Base-by-base conservation (phyloP, 2,113 vertebrate genomes). In the Equus przewalskii region DNA sequence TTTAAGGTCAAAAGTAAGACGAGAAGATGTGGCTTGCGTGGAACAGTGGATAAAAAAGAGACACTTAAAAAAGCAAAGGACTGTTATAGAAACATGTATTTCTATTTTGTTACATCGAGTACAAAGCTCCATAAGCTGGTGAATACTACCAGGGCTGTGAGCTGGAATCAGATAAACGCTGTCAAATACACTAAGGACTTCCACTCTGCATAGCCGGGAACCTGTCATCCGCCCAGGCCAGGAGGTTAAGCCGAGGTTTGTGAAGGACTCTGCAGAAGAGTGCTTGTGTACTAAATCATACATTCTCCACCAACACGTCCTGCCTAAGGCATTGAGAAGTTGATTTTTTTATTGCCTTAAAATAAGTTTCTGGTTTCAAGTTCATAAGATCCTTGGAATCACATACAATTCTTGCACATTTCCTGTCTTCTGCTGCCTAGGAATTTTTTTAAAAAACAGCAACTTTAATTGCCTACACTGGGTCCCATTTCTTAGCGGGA, bases 1-100 rank as follows among this genome's bases (percentile, higher is more conserved):
- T 30, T 94, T 44, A 83, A 56, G 94, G 56, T 98, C 88, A 98
- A 87, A 79, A 85, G 41, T 14, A 84, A 97, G 33, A 96, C 67
- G 0, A 84, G 70, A 70, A 79, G 89, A 90, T 56, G 28, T 18
- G n/a, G 41, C 76, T 89, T 86, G 24, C 58, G 64, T 76, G 41
- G 69, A 83, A 83, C 6, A n/a, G 30, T 81, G 7, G 44, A 56
- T 22, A 41, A 96, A 46, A 92, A 90, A 2, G 4, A 8, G 6
- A 81, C 60, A 64, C 41, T 69, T 92, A 10, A 60, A 82, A 36
- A 93, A 0, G 0, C 44, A 86, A 0, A 98, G 51, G 2, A 70
- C 49, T 33, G 24, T 22, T 85, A 80, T 0, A 15, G 81, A 93
- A 41, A 82, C 58, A 80, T 64, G 1, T 70, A 78, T 93, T 95